phyloP scores from a whole-genome alignment of 2,113 vertebrate genomes.

The Haemorhous mexicanus region DNA sequence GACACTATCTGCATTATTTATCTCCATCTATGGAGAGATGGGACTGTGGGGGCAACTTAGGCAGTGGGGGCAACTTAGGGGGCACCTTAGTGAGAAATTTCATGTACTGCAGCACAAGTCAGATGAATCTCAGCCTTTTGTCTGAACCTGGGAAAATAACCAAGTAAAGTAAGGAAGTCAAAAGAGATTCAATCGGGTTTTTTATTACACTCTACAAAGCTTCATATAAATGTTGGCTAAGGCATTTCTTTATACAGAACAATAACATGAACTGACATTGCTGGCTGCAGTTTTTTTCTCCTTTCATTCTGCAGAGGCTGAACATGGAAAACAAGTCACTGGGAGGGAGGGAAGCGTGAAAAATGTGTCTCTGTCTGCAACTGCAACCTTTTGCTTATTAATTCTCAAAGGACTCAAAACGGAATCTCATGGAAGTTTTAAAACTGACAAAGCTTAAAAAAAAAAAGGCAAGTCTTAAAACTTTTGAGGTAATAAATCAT shows the following conservation, averaged over 20 bases:
- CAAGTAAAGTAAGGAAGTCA: conserved; percentile 26
- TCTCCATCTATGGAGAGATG: background rate
- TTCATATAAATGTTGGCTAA: conserved; percentile 31
- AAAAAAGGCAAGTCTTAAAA: background rate
- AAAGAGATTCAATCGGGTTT: background rate
- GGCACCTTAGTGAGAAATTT: background rate
- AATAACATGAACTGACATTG: conserved; percentile 34
- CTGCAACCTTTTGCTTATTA: conserved; percentile 32
- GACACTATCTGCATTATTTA: background rate
- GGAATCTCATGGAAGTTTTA: conserved; percentile 10
- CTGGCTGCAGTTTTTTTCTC: background rate
- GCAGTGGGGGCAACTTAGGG: background rate
- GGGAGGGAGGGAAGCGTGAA: conserved; percentile 3
- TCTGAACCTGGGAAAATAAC: conserved; percentile 22
- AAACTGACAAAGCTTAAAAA: conserved; percentile 1
- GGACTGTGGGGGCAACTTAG: background rate
- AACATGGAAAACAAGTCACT: conserved; percentile 24
- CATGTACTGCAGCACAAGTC: background rate
- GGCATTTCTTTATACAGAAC: conserved; percentile 19
- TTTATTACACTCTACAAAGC: conserved; percentile 10
- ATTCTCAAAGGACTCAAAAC: conserved; percentile 31
- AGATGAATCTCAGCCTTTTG: background rate
- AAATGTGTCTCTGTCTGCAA: conserved; percentile 46
- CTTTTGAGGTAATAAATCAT: conserved; percentile 39
- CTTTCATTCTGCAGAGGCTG: conserved; percentile 15